A percentile compares a stretch with the other conserved stretches of the same genome.
These are phyloP conservation scores for Cataglyphis rosenhaueri DNA, from an alignment of 2,888 invertebrate species.

Conservation along the genomic window DNA sequence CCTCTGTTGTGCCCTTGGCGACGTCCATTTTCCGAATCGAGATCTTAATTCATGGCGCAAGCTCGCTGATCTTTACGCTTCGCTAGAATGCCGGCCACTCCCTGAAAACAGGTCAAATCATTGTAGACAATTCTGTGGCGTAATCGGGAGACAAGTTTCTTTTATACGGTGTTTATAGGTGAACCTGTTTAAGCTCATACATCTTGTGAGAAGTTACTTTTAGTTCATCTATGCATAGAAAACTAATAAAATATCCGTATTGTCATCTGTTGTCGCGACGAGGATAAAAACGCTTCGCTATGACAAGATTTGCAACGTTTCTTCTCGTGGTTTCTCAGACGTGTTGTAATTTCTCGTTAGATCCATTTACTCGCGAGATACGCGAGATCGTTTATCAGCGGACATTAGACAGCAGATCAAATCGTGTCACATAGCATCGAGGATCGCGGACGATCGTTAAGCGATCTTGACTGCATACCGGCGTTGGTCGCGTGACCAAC, in stretches of 20 bases:
- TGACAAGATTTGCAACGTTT: conserved; percentile 9
- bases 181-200: not conserved
- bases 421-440: conserved; percentile 68
- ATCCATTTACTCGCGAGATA: not conserved
- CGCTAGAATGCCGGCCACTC: conserved; percentile 77
- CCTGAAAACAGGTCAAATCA: conserved; percentile 75
- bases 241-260: not conserved
- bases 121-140: conserved; percentile 63
- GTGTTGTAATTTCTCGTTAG: conserved; percentile 8
- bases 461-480: conserved; percentile 61
- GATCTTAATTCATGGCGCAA: conserved; percentile 74
- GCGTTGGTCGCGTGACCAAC: conserved; percentile 70
- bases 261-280: not conserved
- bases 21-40: conserved; percentile 75
- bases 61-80: conserved; percentile 71
- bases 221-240: not conserved
- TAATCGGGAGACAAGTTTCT: conserved; percentile 64
- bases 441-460: conserved; percentile 68
- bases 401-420: conserved; percentile 38
- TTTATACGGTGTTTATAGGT: not conserved
- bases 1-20: conserved; percentile 73
- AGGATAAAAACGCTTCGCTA: not conserved
- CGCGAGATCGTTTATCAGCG: conserved; percentile 11
- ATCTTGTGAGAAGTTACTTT: not conserved
- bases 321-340: not conserved